These are phyloP conservation scores for Cassiopea andromeda DNA, from an alignment of 30 jellyfish, hydroid and myxozoan species.

Conservation along the genomic window DNA sequence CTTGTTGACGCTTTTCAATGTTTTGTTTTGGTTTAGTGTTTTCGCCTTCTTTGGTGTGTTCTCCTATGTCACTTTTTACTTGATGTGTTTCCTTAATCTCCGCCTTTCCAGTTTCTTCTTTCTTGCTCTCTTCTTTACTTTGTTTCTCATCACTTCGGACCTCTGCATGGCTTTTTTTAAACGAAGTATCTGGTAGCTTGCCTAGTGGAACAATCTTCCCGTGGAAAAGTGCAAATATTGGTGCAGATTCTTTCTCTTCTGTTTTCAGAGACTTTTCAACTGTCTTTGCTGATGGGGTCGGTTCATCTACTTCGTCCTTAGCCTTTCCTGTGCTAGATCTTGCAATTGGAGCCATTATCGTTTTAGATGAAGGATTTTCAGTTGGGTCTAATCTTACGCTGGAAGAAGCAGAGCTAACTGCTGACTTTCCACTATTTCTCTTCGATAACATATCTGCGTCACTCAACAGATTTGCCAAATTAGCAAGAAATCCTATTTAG, in stretches of 20 bases:
- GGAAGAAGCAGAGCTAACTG: conserved; percentile 40
- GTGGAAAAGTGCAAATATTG: conserved; percentile 89
- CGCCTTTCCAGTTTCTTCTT: conserved; percentile 13
- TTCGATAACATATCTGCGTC: conserved; percentile 90
- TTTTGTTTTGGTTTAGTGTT: background rate
- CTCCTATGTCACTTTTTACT: conserved; percentile 19
- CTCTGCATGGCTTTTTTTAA: conserved; percentile 85
- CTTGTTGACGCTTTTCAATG: conserved; percentile 20
- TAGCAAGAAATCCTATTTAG: conserved; percentile 86
- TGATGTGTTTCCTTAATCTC: conserved; percentile 3
- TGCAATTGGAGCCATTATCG: conserved; percentile 15
- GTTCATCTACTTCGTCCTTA: conserved; percentile 16
- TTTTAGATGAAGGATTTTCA: conserved; percentile 7
- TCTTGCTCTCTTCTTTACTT: conserved; percentile 3
- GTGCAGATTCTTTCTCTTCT: conserved; percentile 85
- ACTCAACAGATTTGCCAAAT: conserved; percentile 83
- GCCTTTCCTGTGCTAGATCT: conserved; percentile 41
- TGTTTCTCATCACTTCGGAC: conserved; percentile 15
- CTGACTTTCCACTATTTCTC: conserved; percentile 42
- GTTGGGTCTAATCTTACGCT: background rate
- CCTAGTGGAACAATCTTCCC: conserved; percentile 96
- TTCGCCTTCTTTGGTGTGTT: conserved; percentile 9
- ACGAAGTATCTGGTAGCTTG: conserved; percentile 85
- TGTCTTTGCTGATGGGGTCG: conserved; percentile 66
- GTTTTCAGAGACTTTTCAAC: conserved; percentile 57